These are phyloP conservation scores for Porites lutea DNA, from an alignment of 64 coral and sea anemone species.

Conservation along the genomic window DNA sequence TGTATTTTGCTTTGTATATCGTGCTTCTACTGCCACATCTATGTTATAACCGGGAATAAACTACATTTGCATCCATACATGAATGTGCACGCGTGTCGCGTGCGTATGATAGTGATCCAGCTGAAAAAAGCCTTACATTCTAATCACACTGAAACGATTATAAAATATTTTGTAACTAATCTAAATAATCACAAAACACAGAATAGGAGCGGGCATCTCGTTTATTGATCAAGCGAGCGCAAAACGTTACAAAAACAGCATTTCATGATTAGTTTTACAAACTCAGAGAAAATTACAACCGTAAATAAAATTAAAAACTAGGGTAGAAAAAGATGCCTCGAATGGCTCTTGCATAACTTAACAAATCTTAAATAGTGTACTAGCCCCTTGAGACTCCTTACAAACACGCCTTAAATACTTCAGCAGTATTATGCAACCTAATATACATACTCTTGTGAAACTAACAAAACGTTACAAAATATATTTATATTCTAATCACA, in stretches of 20 bases:
- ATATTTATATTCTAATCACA: background rate
- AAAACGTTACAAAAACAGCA: background rate
- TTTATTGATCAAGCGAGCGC: constrained; percentile 32
- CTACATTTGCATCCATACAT: too few relatives aligned
- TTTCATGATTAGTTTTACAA: too few relatives aligned
- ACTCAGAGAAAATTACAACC: too few relatives aligned
- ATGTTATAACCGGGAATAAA: too few relatives aligned
- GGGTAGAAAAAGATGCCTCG: constrained; percentile 49
- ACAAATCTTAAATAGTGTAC: constrained; percentile 20
- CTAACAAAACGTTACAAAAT: constrained; percentile 29
- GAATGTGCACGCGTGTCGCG: too few relatives aligned
- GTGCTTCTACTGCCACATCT: too few relatives aligned
- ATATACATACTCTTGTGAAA: constrained; percentile 9
- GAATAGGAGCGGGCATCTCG: constrained; percentile 42
- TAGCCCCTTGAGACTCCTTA: constrained; percentile 19
- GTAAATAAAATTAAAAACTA: too few relatives aligned
- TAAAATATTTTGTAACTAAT: constrained; percentile 57
- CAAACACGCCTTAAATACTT: constrained; percentile 14
- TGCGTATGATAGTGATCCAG: too few relatives aligned
- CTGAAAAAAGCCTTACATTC: too few relatives aligned
- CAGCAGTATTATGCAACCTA: constrained; percentile 1
- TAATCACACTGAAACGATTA: constrained; percentile 54
- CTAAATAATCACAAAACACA: constrained; percentile 47
- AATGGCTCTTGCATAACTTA: constrained; percentile 52
- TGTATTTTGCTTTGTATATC: too few relatives aligned